Evolutionary conservation across 1,140 invertebrate genomes (phyloP), one percentile per base, ranked within the genome.

Genomic region (Drosophila novamexicana): DNA sequence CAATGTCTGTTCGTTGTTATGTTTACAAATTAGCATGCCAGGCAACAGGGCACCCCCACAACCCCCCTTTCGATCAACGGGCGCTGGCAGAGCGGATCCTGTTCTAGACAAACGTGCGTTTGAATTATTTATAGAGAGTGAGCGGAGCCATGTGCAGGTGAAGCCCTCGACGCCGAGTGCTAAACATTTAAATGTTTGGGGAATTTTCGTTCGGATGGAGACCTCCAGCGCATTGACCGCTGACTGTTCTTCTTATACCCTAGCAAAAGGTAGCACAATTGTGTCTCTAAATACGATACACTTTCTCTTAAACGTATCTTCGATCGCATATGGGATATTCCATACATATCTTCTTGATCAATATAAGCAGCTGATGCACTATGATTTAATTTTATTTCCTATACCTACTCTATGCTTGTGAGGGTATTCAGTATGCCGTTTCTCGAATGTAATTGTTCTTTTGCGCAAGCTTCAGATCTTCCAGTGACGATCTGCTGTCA

Each of bases 51-150:
- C 9, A n/a, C 7, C 47, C 6, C 40, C 47, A 4, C 18, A 12
- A 5, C 9, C 12, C 29, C 36, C 36, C 18, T 18, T 1, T 18
- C 18, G 22, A 44, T 49, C 16, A 16, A 16, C 22, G 37, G 40
- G 42, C 68, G 22, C 34, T 32, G 54, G 45, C 69, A 63, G 40
- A 44, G 16, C 61, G 75, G 76, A 86, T 86, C 79, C 83, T 86
- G 79, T 86, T 86, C 72, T 79, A 58, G 71, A 69, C 66, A 81
- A 69, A 74, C 59, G 56, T 69, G 64, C 68, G 66, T 62, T 76
- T 74, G 66, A 71, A 72, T 80, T 86, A 86, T 88, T 86, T 89
- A 86, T 88, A 79, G 79, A 79, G 65, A 79, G 71, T 86, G 72
- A 70, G 57, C 37, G 29, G n/a, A 39, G 65, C 57, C 42, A 70